These are phyloP conservation scores for Eupelmus urozonus DNA, from an alignment of 2,888 invertebrate genomes.

Conservation along the genomic window DNA sequence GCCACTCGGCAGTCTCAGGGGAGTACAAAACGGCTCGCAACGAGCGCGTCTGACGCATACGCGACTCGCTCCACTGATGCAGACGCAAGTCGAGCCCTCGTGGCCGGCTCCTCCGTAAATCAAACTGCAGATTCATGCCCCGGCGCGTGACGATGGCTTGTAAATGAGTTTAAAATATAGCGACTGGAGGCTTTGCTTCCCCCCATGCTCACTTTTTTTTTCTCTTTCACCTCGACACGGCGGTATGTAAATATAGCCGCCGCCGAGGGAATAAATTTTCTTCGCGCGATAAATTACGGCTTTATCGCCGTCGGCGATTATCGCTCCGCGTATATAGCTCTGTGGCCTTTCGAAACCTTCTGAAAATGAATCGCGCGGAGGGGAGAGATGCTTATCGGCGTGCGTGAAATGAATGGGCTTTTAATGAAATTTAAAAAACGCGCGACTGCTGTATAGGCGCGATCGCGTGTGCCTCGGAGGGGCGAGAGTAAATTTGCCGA, in stretches of 20 bases:
- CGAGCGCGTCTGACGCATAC: constrained; percentile 41
- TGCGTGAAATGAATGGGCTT: background rate
- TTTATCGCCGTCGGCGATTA: constrained; percentile 40
- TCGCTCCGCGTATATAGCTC: constrained; percentile 24
- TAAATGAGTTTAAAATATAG: constrained; percentile 49
- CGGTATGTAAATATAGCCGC: constrained; percentile 15
- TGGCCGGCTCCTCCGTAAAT: constrained; percentile 40
- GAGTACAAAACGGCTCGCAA: constrained; percentile 13
- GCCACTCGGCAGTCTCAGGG: constrained; percentile 33
- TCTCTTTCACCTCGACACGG: background rate
- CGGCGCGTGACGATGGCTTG: constrained; percentile 30
- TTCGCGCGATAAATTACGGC: constrained; percentile 37
- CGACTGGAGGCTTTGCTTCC: background rate
- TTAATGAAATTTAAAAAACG: constrained; percentile 7
- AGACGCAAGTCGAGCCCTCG: background rate
- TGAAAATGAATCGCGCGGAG: background rate
- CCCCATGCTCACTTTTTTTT: too few species aligned
- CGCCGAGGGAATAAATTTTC: constrained; percentile 38
- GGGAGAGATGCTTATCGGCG: background rate
- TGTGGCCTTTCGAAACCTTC: background rate
- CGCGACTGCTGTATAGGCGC: too few species aligned
- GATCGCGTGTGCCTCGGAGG: too few species aligned
- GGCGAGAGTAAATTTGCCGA: too few species aligned
- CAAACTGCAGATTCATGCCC: constrained; percentile 48
- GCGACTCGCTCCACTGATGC: constrained; percentile 51